A percentile compares a stretch with the other conserved stretches of the same genome.
Conservation (phyloP, 2,888 invertebrate species). For the Drosophila diplacantha region DNA sequence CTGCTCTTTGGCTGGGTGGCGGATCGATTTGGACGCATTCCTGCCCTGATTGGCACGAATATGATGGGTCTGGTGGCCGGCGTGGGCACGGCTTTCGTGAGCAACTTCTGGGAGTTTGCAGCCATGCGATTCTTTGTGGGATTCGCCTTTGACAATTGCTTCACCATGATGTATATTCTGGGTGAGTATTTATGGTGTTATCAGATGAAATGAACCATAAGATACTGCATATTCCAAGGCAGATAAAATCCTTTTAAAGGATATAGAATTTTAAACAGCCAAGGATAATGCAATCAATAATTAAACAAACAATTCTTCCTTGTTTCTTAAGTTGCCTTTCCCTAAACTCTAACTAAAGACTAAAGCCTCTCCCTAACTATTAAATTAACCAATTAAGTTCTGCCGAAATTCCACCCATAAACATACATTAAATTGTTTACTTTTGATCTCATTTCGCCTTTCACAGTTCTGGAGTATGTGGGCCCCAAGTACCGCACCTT, state of each 20-base stretch:
- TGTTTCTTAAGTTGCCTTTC: background rate
- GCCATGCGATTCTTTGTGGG: constrained; percentile 90
- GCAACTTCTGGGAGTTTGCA: constrained; percentile 87
- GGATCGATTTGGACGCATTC: constrained; percentile 90
- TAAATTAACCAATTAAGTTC: background rate
- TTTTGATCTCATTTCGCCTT: constrained; percentile 40
- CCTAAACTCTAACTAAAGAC: background rate
- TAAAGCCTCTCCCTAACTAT: background rate
- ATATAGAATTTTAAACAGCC: too few species aligned
- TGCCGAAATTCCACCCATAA: background rate
- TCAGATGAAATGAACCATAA: background rate
- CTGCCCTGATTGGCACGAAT: constrained; percentile 88
- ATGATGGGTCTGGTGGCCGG: constrained; percentile 85
- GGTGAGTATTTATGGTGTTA: constrained; percentile 80
- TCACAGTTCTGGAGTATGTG: constrained; percentile 89
- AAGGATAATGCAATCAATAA: too few species aligned
- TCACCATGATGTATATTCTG: constrained; percentile 95
- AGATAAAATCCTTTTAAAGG: background rate
- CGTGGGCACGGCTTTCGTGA: constrained; percentile 85
- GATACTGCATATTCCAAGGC: too few species aligned
- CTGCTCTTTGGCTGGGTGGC: constrained; percentile 92
- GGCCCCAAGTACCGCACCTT: constrained; percentile 94
- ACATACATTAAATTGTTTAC: background rate
- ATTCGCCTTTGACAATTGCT: constrained; percentile 92
- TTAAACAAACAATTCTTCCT: background rate